Percentiles rank a stretch among this genome's conserved stretches.
Conservation (phyloP, 2,888 invertebrate genomes). For the Cerastoderma edule region DNA sequence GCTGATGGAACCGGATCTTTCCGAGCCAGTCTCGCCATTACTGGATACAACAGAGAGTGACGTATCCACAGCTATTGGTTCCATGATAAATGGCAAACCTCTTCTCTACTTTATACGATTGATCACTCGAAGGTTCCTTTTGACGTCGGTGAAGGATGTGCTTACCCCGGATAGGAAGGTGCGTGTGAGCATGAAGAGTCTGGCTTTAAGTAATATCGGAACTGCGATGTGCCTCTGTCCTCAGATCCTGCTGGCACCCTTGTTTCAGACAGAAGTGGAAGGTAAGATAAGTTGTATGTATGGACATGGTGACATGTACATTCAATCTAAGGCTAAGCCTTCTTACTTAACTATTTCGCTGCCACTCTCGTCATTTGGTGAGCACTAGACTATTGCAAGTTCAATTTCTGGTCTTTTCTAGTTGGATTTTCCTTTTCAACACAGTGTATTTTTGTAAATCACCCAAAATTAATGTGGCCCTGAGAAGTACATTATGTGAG, state of each 20-base stretch:
- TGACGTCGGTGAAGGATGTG: constrained; percentile 86
- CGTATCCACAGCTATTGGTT: constrained; percentile 84
- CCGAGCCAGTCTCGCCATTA: constrained; percentile 24
- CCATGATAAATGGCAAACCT: constrained; percentile 87
- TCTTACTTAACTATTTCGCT: too few species aligned
- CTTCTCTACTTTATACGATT: constrained; percentile 90
- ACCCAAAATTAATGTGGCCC: too few species aligned
- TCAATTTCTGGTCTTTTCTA: too few species aligned
- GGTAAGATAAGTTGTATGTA: constrained; percentile 5
- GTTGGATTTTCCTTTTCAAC: too few species aligned
- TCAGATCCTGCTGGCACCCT: constrained; percentile 87
- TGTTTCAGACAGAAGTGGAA: constrained; percentile 77
- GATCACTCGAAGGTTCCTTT: constrained; percentile 89
- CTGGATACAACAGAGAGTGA: constrained; percentile 43
- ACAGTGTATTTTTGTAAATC: too few species aligned
- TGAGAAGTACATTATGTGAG: too few species aligned
- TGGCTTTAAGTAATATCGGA: constrained; percentile 92
- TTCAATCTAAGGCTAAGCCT: too few species aligned
- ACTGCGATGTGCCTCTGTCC: constrained; percentile 91
- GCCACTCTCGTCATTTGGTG: too few species aligned
- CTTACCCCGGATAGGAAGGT: constrained; percentile 89
- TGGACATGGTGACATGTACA: background rate
- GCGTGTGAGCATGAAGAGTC: constrained; percentile 95
- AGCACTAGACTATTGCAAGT: too few species aligned
- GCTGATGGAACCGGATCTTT: constrained; percentile 43